Percentiles rank a stretch among this genome's conserved stretches.
These are phyloP conservation scores for Drosophila fungiperda DNA, from an alignment of 2,888 invertebrate species.

Conservation along the genomic window DNA sequence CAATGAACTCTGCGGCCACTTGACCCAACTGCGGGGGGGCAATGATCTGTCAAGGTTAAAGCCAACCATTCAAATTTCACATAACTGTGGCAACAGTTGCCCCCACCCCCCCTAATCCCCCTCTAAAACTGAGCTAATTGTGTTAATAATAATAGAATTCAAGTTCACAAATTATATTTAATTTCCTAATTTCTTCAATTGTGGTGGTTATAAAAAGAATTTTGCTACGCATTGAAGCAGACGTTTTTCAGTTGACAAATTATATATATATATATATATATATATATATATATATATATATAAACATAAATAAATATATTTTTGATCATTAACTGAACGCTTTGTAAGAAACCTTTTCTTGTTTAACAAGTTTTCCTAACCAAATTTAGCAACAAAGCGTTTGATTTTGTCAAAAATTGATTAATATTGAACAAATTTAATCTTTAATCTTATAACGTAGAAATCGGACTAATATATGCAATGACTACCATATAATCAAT, in stretches of 20 bases:
- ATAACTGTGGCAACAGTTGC: neutral
- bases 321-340: neutral
- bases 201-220: no score
- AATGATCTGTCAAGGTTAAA: constrained; percentile 32
- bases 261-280: neutral
- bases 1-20: constrained; percentile 14
- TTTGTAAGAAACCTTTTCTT: no score
- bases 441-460: neutral
- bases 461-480: neutral
- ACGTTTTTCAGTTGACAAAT: neutral
- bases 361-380: neutral
- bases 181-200: neutral
- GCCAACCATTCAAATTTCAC: constrained; percentile 2
- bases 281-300: neutral
- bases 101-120: neutral
- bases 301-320: neutral
- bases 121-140: neutral
- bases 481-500: neutral
- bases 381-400: neutral
- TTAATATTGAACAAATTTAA: neutral
- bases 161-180: neutral
- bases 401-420: neutral
- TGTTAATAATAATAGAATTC: neutral
- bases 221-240: no score
- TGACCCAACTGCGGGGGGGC: constrained; percentile 19